Base-by-base conservation (phyloP, 2,113 vertebrate genomes). In the Grammomys surdaster region DNA sequence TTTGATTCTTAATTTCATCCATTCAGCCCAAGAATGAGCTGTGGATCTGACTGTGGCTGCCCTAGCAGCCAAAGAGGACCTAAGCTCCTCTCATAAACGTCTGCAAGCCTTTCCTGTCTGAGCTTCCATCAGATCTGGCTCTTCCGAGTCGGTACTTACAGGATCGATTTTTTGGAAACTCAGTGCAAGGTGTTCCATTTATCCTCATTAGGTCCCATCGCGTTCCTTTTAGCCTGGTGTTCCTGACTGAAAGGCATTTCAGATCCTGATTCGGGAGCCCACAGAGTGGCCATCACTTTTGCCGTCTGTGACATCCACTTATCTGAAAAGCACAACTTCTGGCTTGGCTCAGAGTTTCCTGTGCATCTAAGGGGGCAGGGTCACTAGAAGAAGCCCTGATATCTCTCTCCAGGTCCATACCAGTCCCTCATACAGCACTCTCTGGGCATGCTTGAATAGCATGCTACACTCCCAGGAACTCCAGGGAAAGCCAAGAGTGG, bases 111-210 rank as follows among this genome's bases (percentile, higher is more conserved):
- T 89, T 89, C 36, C 9, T 6, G 3, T 36, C 31, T 1, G 24
- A 93, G 87, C 75, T 58, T 69, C 28, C 43, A 54, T 84, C 89
- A 36, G 65, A 36, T 72, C 43, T 51, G 54, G 63, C 56, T 60
- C 63, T 84, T 87, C 92, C 65, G 10, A 78, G 92, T 36, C 56
- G 14, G 0, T 65, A 73, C 46, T 94, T 92, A 90, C 0, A 3
- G 36, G 91, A 94, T 95, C 24, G 92, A 95, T 70, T 88, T 96
- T 97, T 91, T 36, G 7, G 95, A 95, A 95, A 75, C 70, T 85
- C 80, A 14, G 60, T 10, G 36, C 77, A 89, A 69, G 85, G 78
- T 58, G 76, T 85, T 31, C 69, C 87, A 72, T 88, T 90, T 88
- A 72, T 88, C 80, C 33, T 89, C 67, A 36, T 88, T 80, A 85